Evolutionary conservation across 2,888 invertebrate genomes (phyloP), one percentile per base, ranked within the genome.

Genomic region (Trichogramma dendrolimi): DNA sequence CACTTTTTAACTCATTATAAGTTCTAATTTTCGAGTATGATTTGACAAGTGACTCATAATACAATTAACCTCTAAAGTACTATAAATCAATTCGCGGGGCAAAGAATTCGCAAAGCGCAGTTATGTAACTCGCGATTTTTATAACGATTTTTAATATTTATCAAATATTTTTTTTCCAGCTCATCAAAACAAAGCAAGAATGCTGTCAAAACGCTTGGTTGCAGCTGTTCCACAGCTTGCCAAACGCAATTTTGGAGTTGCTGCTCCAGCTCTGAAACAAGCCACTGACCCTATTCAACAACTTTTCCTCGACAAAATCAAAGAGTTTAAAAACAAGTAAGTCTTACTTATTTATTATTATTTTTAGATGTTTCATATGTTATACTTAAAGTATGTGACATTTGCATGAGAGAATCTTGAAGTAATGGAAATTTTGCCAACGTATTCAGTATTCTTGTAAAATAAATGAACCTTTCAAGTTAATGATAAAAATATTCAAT

Each of bases 271-370:
- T 42, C 75, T 87, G 47, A 86, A 85, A 73, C 91, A 90, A 77
- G 89, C 87, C 3, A 80, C 84, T 4, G 96, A 97, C 78, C 96
- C 96, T 4, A 92, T 97, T 74, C 96, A 96, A 79, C 90, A 96
- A 79, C 81, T 96, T 56, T 97, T 97, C 80, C 78, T 96, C 47
- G 92, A 96, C 70, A 96, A 96, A 86, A 85, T 96, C 69, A 85
- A 87, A 67, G 95, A 96, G 81, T 97, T 87, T 71, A 94, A 94
- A 79, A 90, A 91, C 84, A 80, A 85, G 94, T 94, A 85, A 83
- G 88, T 85, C 71, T 11, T 5, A 42, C 11, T 40, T 42, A 4
- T 14, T 41, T 6, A 52, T 52, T 5, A n/a, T 38, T 52, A 11
- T 50, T 48, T 42, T 41, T 48, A 49, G 38, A 50, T 27, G 39